These are phyloP conservation scores for Drosophila aldrichi DNA, from an alignment of 2,888 invertebrate genomes.

Conservation along the genomic window DNA sequence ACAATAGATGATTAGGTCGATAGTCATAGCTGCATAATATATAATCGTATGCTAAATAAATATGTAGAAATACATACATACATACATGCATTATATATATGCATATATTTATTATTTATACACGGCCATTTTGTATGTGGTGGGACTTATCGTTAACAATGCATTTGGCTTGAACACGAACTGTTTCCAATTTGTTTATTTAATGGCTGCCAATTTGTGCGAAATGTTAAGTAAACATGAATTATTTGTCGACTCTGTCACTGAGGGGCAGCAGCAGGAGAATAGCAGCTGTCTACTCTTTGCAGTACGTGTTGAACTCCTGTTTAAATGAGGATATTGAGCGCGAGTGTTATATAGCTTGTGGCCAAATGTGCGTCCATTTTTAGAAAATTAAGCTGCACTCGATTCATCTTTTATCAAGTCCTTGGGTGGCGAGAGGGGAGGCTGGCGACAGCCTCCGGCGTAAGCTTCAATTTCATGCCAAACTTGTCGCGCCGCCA, in stretches of 20 bases:
- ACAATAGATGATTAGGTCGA: not conserved
- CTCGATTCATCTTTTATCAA: slow-evolving; percentile 27
- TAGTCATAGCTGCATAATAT: not conserved
- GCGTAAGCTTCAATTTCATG: slow-evolving; percentile 19
- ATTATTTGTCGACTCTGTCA: slow-evolving; percentile 50
- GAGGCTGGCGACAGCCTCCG: not conserved
- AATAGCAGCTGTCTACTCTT: no score
- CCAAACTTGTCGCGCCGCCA: slow-evolving; percentile 9
- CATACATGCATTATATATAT: not conserved
- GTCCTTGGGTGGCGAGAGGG: slow-evolving; percentile 1
- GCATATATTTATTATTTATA: slow-evolving; percentile 3
- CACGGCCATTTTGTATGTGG: slow-evolving; percentile 13
- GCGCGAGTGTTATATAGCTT: slow-evolving; percentile 27
- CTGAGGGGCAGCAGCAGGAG: not conserved
- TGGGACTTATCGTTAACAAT: slow-evolving; percentile 40
- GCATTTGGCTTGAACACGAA: slow-evolving; percentile 32
- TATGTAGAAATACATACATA: not conserved
- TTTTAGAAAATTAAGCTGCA: slow-evolving; percentile 39
- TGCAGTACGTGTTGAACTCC: slow-evolving; percentile 9
- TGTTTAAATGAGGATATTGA: slow-evolving; percentile 6
- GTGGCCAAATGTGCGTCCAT: slow-evolving; percentile 23
- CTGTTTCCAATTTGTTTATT: slow-evolving; percentile 48
- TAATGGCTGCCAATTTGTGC: slow-evolving; percentile 48
- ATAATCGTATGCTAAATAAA: not conserved
- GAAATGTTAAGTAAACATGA: slow-evolving; percentile 56